Conservation (phyloP, 2,888 invertebrate species). For the Rapana venosa region DNA sequence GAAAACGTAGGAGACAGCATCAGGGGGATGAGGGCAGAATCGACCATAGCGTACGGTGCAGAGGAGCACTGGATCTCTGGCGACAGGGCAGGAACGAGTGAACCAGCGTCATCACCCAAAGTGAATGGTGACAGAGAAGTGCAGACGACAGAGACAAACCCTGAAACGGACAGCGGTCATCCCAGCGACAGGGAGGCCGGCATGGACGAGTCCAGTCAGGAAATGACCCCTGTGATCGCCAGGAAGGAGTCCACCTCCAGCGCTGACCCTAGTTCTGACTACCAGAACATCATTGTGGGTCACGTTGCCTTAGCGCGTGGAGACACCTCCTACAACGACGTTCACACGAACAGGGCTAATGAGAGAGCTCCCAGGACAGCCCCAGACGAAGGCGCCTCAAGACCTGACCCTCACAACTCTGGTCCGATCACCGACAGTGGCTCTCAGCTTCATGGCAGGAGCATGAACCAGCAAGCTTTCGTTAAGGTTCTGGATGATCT, state of each 20-base stretch:
- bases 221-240: neutral
- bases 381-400: too few species aligned
- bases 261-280: too few species aligned
- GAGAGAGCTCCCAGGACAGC: neutral
- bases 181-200: conserved; percentile 32
- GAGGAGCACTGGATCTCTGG: too few species aligned
- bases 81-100: too few species aligned
- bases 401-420: too few species aligned
- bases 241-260: neutral
- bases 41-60: too few species aligned
- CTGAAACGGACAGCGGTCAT: conserved; percentile 51
- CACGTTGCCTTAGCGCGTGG: too few species aligned
- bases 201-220: neutral
- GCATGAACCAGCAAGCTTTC: too few species aligned
- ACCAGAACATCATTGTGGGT: too few species aligned
- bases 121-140: neutral
- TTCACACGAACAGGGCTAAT: neutral
- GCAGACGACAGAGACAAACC: neutral
- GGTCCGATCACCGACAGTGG: too few species aligned
- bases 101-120: neutral
- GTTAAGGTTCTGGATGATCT: neutral
- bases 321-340: neutral
- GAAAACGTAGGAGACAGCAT: neutral
- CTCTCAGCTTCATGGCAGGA: too few species aligned
- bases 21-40: neutral